These are phyloP conservation scores for Prunella himalayana DNA, from an alignment of 2,113 vertebrate species.

Conservation along the genomic window DNA sequence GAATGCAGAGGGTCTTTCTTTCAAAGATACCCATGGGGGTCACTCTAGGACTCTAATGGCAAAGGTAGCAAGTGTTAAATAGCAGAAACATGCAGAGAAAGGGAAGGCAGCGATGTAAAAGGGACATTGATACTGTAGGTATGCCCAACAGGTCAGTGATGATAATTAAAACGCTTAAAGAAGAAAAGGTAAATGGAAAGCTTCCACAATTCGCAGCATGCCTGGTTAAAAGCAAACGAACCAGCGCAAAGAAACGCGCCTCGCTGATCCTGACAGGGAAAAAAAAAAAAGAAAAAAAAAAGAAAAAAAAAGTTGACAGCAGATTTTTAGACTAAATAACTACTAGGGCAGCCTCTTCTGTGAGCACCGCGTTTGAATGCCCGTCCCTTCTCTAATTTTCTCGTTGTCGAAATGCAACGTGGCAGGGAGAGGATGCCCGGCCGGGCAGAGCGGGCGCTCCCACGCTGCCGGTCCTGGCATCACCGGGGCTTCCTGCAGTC, in stretches of 20 bases:
- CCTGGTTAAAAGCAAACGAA: constrained; percentile 8
- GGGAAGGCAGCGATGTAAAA: constrained; percentile 13
- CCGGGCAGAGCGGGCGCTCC: not conserved
- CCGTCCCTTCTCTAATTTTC: not conserved
- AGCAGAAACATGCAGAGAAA: constrained; percentile 37
- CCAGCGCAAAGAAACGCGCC: not conserved
- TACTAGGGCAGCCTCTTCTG: not conserved
- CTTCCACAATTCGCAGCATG: constrained; percentile 3
- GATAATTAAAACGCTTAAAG: constrained; percentile 43
- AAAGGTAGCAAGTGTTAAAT: constrained; percentile 60
- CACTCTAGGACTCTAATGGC: constrained; percentile 65
- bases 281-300: not conserved
- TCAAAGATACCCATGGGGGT: constrained; percentile 75
- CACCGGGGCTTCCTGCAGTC: not conserved
- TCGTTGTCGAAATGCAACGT: not conserved
- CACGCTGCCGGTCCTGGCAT: not conserved
- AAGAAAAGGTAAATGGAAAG: constrained; percentile 30
- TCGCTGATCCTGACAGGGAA: not conserved
- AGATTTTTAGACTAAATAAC: not conserved
- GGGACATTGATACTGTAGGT: constrained; percentile 52
- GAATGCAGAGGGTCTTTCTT: constrained; percentile 82
- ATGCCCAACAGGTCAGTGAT: constrained; percentile 55
- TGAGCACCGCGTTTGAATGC: not conserved
- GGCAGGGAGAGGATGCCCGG: not conserved
- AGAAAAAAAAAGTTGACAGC: not conserved